A percentile compares a stretch with the other conserved stretches of the same genome.
These are phyloP conservation scores for Tenebrio molitor DNA, from an alignment of 1,140 invertebrate genomes.

Conservation along the genomic window DNA sequence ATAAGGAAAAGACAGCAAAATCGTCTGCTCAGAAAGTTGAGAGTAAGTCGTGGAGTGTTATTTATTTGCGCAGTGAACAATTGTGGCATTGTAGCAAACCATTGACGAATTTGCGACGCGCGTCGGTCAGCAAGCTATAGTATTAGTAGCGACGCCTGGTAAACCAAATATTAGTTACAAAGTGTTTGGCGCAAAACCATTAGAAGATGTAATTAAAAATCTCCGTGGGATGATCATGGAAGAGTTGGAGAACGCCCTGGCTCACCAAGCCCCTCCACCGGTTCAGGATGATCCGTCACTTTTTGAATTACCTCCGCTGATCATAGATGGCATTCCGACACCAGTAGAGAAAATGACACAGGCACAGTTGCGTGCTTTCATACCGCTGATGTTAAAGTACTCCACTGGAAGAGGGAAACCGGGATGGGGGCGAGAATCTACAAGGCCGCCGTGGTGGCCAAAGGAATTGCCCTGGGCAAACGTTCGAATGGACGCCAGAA, in stretches of 20 bases:
- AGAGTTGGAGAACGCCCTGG: conserved; percentile 92
- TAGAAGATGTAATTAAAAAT: conserved; percentile 96
- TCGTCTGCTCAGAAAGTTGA: conserved; percentile 87
- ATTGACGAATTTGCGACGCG: conserved; percentile 98
- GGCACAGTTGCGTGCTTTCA: conserved; percentile 95
- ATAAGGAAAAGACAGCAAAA: conserved; percentile 97
- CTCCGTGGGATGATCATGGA: conserved; percentile 93
- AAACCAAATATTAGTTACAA: conserved; percentile 96
- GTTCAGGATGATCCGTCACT: conserved; percentile 92
- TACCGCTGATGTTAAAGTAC: conserved; percentile 98
- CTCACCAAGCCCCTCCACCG: conserved; percentile 93
- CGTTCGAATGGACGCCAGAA: conserved; percentile 95
- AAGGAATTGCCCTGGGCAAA: conserved; percentile 98
- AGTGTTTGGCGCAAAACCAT: conserved; percentile 96
- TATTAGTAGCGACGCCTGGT: conserved; percentile 96
- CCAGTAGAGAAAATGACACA: conserved; percentile 99
- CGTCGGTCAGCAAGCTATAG: conserved; percentile 97
- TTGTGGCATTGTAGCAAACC: conserved; percentile 79
- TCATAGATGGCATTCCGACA: conserved; percentile 97
- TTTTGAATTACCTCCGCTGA: conserved; percentile 94
- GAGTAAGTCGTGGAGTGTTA: conserved; percentile 72
- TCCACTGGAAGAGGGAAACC: conserved; percentile 97
- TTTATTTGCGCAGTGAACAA: neutral
- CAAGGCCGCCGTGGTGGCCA: conserved; percentile 97
- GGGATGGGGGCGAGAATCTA: conserved; percentile 96